Evolutionary conservation across 2,113 vertebrate species (phyloP), one percentile per base, ranked within the genome.

Genomic region (Oncorhynchus keta): DNA sequence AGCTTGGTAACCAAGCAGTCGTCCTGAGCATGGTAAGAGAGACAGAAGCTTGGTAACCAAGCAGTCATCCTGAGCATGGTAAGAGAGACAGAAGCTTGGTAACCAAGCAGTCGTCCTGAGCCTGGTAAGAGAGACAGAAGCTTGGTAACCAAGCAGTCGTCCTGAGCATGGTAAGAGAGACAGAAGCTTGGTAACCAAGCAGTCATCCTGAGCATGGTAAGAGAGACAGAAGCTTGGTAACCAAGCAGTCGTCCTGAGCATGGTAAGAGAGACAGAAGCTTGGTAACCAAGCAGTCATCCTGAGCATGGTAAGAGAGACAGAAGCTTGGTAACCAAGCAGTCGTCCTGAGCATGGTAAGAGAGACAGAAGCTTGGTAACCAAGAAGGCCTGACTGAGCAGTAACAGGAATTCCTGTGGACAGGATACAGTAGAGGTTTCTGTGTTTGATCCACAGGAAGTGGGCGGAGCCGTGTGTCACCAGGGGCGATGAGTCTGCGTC

Each of bases 391-490:
- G 62, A 81, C 51, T 75, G 73, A 77, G 84, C 28, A 55, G 51
- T 55, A n/a, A 75, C 65, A 79, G 48, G 3, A 39, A 45, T 39
- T 68, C 65, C 5, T 65, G 51, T 49, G 6, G 75, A 32, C 72
- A 78, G 93, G 94, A 95, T 95, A 95, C 94, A 26, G 86, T 94
- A 94, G 32, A 95, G 84, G 89, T 95, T 95, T 88, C 83, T 94
- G 87, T 95, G 93, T 68, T 94, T 95, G 81, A 95, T 94, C 91
- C 93, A 95, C 74, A 95, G 82, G 84, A 94, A 95, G 84, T 95
- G 93, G 2, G 90, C 39, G 5, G 88, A 83, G 73, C 94, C 94
- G 0, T 90, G 92, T 79, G 81, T 88, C 84, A 93, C 68, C 20
- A 95, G 72, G 0, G 94, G 94, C 0, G 92, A 89, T 76, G 90